Conservation (phyloP, 2,113 vertebrate species). For the Astatotilapia flaviijosephi region DNA sequence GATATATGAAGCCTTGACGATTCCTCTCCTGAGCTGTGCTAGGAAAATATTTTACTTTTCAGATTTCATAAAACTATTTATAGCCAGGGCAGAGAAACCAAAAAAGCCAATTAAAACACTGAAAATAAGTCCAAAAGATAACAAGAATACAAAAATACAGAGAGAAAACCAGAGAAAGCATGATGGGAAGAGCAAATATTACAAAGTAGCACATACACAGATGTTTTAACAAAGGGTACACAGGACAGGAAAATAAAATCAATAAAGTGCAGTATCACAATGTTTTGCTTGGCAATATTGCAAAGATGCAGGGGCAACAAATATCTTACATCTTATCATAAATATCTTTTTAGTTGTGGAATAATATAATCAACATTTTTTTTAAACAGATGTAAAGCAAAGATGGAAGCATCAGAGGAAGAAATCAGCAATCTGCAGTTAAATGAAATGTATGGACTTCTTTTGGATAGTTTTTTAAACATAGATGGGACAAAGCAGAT, state of each 20-base stretch:
- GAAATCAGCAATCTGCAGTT: neutral
- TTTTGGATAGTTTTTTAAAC: neutral
- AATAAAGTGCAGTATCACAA: neutral
- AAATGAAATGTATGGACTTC: neutral
- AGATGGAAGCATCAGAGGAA: neutral
- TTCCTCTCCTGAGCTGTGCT: neutral
- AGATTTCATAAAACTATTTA: neutral
- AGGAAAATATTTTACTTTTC: neutral
- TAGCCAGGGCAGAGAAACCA: neutral
- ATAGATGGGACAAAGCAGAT: neutral
- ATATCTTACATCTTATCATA: neutral
- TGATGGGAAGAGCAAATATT: neutral
- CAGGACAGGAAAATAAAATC: neutral
- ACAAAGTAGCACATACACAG: neutral
- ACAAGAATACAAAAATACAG: neutral
- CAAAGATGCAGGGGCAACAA: neutral
- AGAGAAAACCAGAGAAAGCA: neutral
- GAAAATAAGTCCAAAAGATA: neutral
- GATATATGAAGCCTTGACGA: neutral
- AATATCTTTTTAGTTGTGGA: neutral
- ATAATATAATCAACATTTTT: neutral
- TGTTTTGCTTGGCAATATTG: neutral
- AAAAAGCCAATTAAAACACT: neutral
- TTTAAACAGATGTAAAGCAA: neutral
- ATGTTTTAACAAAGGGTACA: neutral